A percentile compares a stretch with the other conserved stretches of the same genome.
phyloP scores from a whole-genome alignment of 2,113 vertebrate genomes.

The Otis tarda region DNA sequence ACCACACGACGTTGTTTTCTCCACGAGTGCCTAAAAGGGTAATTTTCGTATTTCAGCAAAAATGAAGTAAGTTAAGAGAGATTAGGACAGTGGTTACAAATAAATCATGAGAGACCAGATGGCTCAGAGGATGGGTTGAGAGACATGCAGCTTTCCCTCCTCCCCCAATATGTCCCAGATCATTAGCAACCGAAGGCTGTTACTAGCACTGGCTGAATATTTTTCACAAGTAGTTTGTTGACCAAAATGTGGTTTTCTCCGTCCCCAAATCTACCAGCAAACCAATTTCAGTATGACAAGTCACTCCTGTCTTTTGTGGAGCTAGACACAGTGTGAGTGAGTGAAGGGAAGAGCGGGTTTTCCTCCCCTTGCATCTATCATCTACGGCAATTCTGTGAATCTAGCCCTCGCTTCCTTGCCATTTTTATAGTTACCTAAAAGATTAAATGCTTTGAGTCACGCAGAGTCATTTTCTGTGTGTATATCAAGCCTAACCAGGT shows the following conservation, averaged over 20 bases:
- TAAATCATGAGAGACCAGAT: not conserved
- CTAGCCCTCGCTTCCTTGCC: not conserved
- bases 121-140: not conserved
- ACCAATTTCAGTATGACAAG: not conserved
- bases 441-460: not conserved
- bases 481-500: not conserved
- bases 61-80: not conserved
- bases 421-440: not conserved
- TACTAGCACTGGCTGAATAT: not conserved
- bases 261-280: not conserved
- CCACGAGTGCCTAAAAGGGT: not conserved
- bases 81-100: not conserved
- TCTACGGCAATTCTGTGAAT: not conserved
- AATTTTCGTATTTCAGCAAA: conserved; percentile 2
- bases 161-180: not conserved
- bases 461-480: not conserved
- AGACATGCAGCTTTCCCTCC: not conserved
- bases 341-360: not conserved
- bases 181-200: not conserved
- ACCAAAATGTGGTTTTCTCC: not conserved
- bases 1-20: not conserved
- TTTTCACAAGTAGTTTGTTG: not conserved
- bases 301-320: not conserved
- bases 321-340: rapidly evolving
- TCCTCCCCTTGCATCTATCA: not conserved